Evolutionary conservation across 1,140 invertebrate genomes (phyloP).

Genomic region (Drosophila ironensis): DNA sequence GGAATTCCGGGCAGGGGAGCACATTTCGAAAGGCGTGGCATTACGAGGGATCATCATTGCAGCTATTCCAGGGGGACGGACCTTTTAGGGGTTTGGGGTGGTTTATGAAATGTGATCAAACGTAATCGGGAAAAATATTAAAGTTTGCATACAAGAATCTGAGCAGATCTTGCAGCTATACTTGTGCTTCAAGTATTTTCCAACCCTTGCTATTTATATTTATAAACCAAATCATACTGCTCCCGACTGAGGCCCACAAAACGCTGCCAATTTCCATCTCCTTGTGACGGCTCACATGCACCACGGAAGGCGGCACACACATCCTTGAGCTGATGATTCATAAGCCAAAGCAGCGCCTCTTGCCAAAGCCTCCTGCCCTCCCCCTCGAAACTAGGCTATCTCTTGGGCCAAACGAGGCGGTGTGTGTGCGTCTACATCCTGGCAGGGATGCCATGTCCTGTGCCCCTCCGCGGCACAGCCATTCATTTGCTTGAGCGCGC

Average conservation of each 20-base stretch:
- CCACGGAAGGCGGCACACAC: neutral
- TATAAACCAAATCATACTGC: neutral
- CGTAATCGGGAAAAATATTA: no score
- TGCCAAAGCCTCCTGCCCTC: conserved; percentile 7
- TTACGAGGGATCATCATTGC: conserved; percentile 7
- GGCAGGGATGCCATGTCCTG: neutral
- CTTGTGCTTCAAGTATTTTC: no score
- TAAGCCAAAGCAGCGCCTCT: conserved; percentile 33
- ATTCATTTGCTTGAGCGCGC: conserved; percentile 66
- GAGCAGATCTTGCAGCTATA: no score
- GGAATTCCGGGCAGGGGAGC: neutral
- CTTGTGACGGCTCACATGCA: conserved; percentile 25
- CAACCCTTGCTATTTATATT: no score
- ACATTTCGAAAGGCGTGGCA: neutral
- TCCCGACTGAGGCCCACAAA: neutral
- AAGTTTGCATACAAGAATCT: no score
- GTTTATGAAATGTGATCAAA: no score
- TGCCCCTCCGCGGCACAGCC: conserved; percentile 6
- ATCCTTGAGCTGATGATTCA: conserved; percentile 70
- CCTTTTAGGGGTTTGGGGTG: no score
- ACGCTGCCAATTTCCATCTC: conserved; percentile 40
- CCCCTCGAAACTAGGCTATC: conserved; percentile 37
- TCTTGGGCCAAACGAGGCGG: conserved; percentile 34
- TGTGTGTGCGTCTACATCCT: conserved; percentile 15
- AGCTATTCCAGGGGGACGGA: no score